Conservation (phyloP, 1,140 invertebrate species). For the Coboldia fuscipes region DNA sequence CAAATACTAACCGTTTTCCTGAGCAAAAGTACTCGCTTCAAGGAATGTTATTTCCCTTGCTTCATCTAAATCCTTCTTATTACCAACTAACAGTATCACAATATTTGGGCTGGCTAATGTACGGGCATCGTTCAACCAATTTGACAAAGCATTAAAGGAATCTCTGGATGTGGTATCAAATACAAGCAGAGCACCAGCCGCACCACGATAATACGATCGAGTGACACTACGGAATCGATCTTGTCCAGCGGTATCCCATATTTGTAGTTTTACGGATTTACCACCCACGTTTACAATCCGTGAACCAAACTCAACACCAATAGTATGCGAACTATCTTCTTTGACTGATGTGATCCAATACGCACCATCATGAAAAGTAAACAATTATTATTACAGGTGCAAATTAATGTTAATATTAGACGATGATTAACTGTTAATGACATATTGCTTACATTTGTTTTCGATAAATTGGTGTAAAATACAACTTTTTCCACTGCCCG, state of each 20-base stretch:
- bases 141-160: conserved; percentile 57
- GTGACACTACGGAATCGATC: conserved; percentile 38
- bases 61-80: conserved; percentile 63
- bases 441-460: conserved; percentile 53
- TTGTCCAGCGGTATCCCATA: conserved; percentile 40
- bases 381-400: too few species aligned
- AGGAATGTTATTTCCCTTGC: conserved; percentile 58
- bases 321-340: conserved; percentile 60
- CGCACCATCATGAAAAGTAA: too few species aligned
- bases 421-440: too few species aligned
- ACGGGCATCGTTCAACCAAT: conserved; percentile 68
- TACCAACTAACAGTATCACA: conserved; percentile 58
- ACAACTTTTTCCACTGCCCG: conserved; percentile 74
- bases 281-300: conserved; percentile 67
- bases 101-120: conserved; percentile 73
- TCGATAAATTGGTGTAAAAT: conserved; percentile 78
- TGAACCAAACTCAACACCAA: conserved; percentile 70
- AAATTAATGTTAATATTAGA: too few species aligned
- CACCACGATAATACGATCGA: conserved; percentile 59
- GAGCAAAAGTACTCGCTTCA: conserved; percentile 60
- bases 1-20: conserved; percentile 45
- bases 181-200: conserved; percentile 56
- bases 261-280: conserved; percentile 65
- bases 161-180: conserved; percentile 64
- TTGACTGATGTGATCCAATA: too few species aligned